phyloP scores from a whole-genome alignment of 2,888 invertebrate genomes.

The Pollenia amentaria region DNA sequence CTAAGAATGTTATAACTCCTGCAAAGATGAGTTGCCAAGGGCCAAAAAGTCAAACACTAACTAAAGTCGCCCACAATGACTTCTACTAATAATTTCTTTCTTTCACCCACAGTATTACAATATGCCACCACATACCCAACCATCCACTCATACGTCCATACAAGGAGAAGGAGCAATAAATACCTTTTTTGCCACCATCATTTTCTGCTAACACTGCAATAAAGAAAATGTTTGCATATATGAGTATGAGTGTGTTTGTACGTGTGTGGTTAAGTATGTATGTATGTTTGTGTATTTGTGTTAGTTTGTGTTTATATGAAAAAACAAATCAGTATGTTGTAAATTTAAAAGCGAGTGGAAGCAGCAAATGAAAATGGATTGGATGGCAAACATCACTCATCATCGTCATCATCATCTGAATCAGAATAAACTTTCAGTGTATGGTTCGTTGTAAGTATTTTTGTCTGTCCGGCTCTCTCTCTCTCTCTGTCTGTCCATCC shows the following conservation, averaged over 20 bases:
- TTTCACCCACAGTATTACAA: slow-evolving; percentile 40
- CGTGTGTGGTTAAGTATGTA: neutral
- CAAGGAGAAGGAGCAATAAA: slow-evolving; percentile 12
- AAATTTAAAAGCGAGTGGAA: slow-evolving; percentile 32
- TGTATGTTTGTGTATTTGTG: neutral
- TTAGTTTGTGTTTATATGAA: too few species aligned
- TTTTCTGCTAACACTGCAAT: slow-evolving; percentile 59
- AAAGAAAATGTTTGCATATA: slow-evolving; percentile 18
- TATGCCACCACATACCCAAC: slow-evolving; percentile 7
- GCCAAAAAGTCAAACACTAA: slow-evolving; percentile 71
- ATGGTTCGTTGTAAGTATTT: slow-evolving; percentile 42
- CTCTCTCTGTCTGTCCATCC: neutral
- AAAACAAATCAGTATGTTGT: slow-evolving; percentile 61
- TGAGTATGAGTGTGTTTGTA: neutral
- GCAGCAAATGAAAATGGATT: slow-evolving; percentile 63
- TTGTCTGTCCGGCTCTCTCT: neutral
- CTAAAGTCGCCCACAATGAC: slow-evolving; percentile 69
- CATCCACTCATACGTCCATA: neutral
- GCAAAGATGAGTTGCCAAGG: slow-evolving; percentile 70
- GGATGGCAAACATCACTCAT: slow-evolving; percentile 68
- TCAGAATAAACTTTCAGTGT: slow-evolving; percentile 59
- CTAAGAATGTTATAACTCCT: slow-evolving; percentile 67
- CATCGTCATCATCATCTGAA: slow-evolving; percentile 63
- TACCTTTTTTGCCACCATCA: slow-evolving; percentile 21
- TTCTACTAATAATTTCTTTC: slow-evolving; percentile 31